phyloP scores from a whole-genome alignment of 1,140 invertebrate species.

The Lamellibrachia luymesi region DNA sequence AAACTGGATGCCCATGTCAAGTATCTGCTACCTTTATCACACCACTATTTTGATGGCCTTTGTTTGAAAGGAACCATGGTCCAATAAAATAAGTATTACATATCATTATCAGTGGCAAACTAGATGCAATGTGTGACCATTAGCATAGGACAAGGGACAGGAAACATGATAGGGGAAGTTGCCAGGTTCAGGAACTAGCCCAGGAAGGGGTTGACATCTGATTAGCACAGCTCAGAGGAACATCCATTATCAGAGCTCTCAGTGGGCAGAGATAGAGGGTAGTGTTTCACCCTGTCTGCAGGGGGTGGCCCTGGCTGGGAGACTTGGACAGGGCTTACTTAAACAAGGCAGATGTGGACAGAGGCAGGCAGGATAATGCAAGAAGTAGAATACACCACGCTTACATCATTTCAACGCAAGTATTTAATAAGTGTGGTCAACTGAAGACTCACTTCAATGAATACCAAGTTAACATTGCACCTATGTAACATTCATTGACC shows the following conservation, averaged over 20 bases:
- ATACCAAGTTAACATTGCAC: neutral
- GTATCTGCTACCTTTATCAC: too few relatives aligned
- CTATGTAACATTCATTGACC: neutral
- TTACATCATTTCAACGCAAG: neutral
- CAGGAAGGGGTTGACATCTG: neutral
- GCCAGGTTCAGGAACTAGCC: neutral
- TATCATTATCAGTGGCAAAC: neutral
- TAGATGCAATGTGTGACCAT: neutral
- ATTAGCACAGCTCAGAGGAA: neutral
- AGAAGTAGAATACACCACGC: neutral
- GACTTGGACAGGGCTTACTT: neutral
- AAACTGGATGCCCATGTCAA: too few relatives aligned
- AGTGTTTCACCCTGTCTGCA: neutral
- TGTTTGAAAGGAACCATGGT: too few relatives aligned
- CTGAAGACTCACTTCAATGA: neutral
- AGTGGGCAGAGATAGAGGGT: neutral
- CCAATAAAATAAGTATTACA: neutral
- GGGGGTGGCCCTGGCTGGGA: too few relatives aligned
- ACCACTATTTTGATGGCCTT: too few relatives aligned
- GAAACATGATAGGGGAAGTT: neutral
- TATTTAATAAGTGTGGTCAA: neutral
- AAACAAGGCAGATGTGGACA: neutral
- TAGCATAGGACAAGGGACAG: neutral
- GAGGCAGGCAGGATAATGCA: neutral
- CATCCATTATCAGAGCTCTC: neutral